Evolutionary conservation across 2,888 invertebrate genomes (phyloP).

Genomic region (Acronicta psi): DNA sequence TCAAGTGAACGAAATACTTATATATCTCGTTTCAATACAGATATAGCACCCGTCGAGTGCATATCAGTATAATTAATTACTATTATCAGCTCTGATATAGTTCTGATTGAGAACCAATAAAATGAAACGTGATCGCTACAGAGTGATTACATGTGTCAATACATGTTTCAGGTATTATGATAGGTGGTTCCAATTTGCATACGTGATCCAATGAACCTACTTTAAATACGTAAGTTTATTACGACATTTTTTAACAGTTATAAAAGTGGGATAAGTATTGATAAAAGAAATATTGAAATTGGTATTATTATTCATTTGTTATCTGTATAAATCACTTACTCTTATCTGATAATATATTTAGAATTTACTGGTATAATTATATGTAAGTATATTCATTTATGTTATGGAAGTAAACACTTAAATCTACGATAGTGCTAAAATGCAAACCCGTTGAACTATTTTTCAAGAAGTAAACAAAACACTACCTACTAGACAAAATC

Average conservation of each 20-base stretch:
- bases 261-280: background rate
- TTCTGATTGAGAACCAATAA: constrained; percentile 45
- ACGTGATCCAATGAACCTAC: constrained; percentile 35
- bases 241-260: background rate
- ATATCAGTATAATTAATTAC: constrained; percentile 39
- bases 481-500: constrained; percentile 34
- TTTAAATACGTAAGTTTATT: constrained; percentile 8
- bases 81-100: constrained; percentile 33
- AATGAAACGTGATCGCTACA: constrained; percentile 45
- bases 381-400: too few species aligned
- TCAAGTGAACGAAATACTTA: constrained; percentile 9
- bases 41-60: background rate
- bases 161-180: constrained; percentile 50
- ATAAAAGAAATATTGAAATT: background rate
- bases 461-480: constrained; percentile 22
- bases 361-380: too few species aligned
- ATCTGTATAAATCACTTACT: background rate
- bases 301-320: background rate
- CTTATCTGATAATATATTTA: too few species aligned
- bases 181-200: constrained; percentile 43
- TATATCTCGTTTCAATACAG: background rate
- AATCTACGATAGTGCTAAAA: constrained; percentile 1
- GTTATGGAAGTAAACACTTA: background rate
- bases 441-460: constrained; percentile 16
- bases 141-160: constrained; percentile 43